A percentile compares a stretch with the other conserved stretches of the same genome.
phyloP scores from a whole-genome alignment of 1,140 invertebrate genomes.

The Hylaeus anthracinus region DNA sequence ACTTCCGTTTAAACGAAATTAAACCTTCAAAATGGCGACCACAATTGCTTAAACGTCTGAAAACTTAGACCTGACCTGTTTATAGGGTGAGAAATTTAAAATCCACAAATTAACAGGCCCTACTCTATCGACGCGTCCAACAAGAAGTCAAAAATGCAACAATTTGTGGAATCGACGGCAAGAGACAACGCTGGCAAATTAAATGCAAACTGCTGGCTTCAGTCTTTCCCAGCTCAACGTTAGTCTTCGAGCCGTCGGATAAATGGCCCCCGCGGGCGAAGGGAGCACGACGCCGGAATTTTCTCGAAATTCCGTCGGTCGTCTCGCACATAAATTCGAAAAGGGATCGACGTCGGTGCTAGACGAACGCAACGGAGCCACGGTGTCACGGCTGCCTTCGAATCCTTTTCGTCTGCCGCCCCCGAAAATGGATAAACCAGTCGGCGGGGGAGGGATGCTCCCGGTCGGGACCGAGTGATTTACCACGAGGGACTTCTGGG shows the following conservation, averaged over 20 bases:
- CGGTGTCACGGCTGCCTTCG: slow-evolving; percentile 33
- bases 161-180: too few species aligned
- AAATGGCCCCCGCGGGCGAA: not conserved
- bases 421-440: slow-evolving; percentile 50
- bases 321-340: slow-evolving; percentile 31
- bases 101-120: too few species aligned
- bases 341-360: slow-evolving; percentile 38
- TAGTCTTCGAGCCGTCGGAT: not conserved
- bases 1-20: too few species aligned
- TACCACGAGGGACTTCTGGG: slow-evolving; percentile 43
- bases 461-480: slow-evolving; percentile 50
- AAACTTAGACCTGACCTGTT: too few species aligned
- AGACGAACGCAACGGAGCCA: slow-evolving; percentile 11
- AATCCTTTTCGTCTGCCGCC: slow-evolving; percentile 34
- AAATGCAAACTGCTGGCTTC: slow-evolving; percentile 15
- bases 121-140: too few species aligned
- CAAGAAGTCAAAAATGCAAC: too few species aligned
- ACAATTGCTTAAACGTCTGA: too few species aligned
- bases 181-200: slow-evolving; percentile 5
- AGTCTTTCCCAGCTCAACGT: not conserved
- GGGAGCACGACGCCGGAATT: slow-evolving; percentile 9
- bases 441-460: not conserved
- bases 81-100: too few species aligned
- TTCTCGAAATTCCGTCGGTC: slow-evolving; percentile 36
- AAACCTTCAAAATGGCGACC: too few species aligned